Evolutionary conservation across 2,888 invertebrate species (phyloP).

Genomic region (Leuctra nigra): DNA sequence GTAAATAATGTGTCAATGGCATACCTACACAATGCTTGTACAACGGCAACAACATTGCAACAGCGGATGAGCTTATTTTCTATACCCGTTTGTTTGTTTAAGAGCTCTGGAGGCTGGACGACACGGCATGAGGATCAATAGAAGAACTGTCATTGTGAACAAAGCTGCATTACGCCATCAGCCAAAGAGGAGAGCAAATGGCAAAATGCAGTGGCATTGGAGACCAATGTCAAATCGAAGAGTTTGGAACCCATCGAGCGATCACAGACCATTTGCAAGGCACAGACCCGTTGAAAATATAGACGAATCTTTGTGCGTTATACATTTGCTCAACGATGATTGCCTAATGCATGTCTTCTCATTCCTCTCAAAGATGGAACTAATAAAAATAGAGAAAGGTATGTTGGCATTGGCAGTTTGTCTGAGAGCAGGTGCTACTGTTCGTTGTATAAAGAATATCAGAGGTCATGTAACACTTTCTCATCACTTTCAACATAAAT

Average conservation of each 20-base stretch:
- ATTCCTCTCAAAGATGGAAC: constrained; percentile 46
- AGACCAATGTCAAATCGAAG: too few relatives aligned
- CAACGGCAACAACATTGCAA: too few relatives aligned
- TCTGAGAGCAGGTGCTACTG: too few relatives aligned
- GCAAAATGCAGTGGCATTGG: constrained; percentile 17
- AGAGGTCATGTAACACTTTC: too few relatives aligned
- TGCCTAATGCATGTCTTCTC: constrained; percentile 48
- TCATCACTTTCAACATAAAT: too few relatives aligned
- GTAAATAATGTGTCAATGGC: too few relatives aligned
- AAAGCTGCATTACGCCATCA: constrained; percentile 59
- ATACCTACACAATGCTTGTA: too few relatives aligned
- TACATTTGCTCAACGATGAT: constrained; percentile 50
- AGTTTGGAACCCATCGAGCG: too few relatives aligned
- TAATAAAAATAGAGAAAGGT: constrained; percentile 49
- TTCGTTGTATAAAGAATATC: background rate
- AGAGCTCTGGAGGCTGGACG: constrained; percentile 30
- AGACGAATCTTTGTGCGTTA: constrained; percentile 31
- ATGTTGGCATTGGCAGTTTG: too few relatives aligned
- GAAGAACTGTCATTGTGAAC: constrained; percentile 42
- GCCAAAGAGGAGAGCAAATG: constrained; percentile 36
- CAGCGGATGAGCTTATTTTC: too few relatives aligned
- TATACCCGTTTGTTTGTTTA: too few relatives aligned
- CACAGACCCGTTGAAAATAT: constrained; percentile 20
- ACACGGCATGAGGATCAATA: constrained; percentile 35
- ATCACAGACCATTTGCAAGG: background rate